Conservation (phyloP, 53 echinoderm and acorn worm species). For the Paracentrotus lividus region DNA sequence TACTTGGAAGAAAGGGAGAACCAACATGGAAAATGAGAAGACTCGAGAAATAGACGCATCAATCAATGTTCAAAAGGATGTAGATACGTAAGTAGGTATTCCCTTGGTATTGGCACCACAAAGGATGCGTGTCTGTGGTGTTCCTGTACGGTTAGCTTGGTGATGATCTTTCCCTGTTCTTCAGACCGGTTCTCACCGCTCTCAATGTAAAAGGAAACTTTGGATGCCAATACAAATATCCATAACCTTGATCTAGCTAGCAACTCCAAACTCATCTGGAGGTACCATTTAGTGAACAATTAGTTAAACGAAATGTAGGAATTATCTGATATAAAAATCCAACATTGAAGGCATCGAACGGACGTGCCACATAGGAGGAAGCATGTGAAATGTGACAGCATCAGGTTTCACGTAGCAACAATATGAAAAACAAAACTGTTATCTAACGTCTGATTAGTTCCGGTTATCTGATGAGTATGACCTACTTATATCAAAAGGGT, state of each 20-base stretch:
- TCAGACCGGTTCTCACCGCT: neutral
- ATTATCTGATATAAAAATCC: neutral
- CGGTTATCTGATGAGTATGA: neutral
- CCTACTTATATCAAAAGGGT: neutral
- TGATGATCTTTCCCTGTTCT: neutral
- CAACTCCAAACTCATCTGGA: neutral
- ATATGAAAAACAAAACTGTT: neutral
- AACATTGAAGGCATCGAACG: neutral
- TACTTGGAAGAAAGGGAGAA: neutral
- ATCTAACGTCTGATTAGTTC: neutral
- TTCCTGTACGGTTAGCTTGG: neutral
- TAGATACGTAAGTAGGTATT: neutral
- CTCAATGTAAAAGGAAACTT: neutral
- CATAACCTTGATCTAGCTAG: neutral
- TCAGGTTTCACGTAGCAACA: neutral
- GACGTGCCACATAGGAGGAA: neutral
- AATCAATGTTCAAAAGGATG: conserved; percentile 50
- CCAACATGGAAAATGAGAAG: neutral
- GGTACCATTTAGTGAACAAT: neutral
- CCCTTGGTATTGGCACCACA: neutral
- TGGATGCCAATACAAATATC: neutral
- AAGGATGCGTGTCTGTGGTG: neutral
- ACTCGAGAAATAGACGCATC: conserved; percentile 49
- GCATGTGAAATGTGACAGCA: neutral
- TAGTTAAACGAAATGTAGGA: neutral